Evolutionary conservation across 2,888 invertebrate genomes (phyloP), one percentile per base, ranked within the genome.

Genomic region (Eledona agricola): DNA sequence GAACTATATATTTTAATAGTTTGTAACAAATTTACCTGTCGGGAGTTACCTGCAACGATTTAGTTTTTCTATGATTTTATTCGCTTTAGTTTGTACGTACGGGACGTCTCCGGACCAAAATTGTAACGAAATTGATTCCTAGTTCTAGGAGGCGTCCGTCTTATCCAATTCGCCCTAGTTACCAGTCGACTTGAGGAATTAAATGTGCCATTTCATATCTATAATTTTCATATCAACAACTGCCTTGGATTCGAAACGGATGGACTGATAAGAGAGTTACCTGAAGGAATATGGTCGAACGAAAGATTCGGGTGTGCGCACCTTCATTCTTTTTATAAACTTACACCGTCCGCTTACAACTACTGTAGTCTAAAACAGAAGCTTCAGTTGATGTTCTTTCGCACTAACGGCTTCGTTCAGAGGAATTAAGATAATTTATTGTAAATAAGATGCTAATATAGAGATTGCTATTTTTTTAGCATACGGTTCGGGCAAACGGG

Each of bases 1-100:
- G 53, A 62, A 62, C 59, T 65, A 65, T 71, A 71, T 72, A 69
- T 70, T 69, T 71, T 69, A 66, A 64, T 66, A 68, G 61, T 62
- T 60, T 63, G 59, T 60, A 65, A 64, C 60, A 46, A 60, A 62
- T 58, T 64, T 58, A 59, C 57, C 61, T 60, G 55, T 59, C 37
- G 49, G 46, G 42, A 50, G 54, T 54, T 54, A 54, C 54, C 54
- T 45, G 45, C 46, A 53, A 31, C 31, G 31, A 32, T 38, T 40
- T 43, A 40, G 37, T 54, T 49, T 54, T 54, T 49, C 35, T n/a
- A n/a, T n/a, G n/a, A n/a, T n/a, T n/a, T n/a, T 54, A 54, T 54
- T 54, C 42, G 46, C 46, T 49, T 49, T 32, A 40, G 28, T 42
- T 47, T 51, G 37, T 51, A n/a, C n/a, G 47, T 47, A 51, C 37